A percentile compares a stretch with the other conserved stretches of the same genome.
These are phyloP conservation scores for Coryphaenoides rupestris DNA, from an alignment of 2,113 vertebrate species.

Conservation along the genomic window DNA sequence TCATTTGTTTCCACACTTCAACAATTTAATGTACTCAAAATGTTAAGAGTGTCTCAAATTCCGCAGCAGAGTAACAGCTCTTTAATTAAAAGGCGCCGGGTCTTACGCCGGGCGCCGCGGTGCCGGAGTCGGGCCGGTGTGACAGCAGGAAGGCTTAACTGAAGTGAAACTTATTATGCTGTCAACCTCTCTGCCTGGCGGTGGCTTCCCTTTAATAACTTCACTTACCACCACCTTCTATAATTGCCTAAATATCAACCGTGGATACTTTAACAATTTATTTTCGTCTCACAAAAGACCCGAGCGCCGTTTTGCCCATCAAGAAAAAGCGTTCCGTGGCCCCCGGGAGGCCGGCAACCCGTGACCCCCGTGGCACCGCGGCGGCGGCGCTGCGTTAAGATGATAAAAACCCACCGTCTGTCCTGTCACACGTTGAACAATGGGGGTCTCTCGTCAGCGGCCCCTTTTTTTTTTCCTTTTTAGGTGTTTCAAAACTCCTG, in stretches of 20 bases:
- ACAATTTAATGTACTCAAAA: too few relatives aligned
- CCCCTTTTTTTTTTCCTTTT: not conserved
- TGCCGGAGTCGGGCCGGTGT: not conserved
- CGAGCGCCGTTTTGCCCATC: too few relatives aligned
- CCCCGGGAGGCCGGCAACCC: too few relatives aligned
- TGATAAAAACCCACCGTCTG: too few relatives aligned
- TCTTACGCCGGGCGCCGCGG: conserved; percentile 17
- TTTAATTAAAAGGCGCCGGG: conserved; percentile 32
- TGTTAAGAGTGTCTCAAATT: too few relatives aligned
- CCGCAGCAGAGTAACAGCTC: too few relatives aligned
- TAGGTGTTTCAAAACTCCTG: not conserved
- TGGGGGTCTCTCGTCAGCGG: not conserved
- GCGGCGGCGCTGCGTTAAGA: too few relatives aligned
- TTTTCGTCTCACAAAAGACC: too few relatives aligned
- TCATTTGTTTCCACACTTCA: too few relatives aligned
- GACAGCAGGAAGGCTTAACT: not conserved
- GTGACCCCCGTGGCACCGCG: too few relatives aligned
- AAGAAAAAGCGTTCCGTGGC: too few relatives aligned
- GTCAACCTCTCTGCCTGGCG: not conserved
- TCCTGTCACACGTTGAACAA: not conserved
- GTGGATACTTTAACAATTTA: too few relatives aligned
- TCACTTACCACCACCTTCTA: not conserved
- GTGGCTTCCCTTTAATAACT: not conserved
- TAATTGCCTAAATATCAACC: not conserved
- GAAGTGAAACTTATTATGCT: not conserved